Base-by-base conservation (phyloP, 2,797 vertebrate genomes). In the Rhodeus uyekii region DNA sequence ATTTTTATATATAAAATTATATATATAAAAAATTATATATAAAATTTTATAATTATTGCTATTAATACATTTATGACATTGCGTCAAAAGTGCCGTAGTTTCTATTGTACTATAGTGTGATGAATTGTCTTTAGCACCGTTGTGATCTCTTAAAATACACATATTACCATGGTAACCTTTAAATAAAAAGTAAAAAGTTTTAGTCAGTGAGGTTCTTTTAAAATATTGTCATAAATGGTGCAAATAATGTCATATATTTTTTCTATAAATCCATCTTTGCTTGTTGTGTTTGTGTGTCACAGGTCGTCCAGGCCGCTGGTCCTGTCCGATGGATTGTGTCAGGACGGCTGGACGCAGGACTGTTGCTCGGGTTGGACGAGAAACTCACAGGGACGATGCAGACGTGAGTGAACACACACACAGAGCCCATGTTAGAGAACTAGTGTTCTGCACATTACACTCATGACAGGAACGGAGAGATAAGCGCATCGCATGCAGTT, bases 251-350 rank as follows among this genome's bases (percentile, higher is more conserved):
- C n/a, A n/a, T n/a, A n/a, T n/a, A n/a, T 22, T 38, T 18, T 2
- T 39, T 29, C 1, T 42, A 8, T 68, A n/a, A 18, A n/a, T 34
- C 0, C 42, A 10, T 6, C 18, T 38, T 61, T 3, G 24, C 44
- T 18, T 46, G 13, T 5, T 71, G 36, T 24, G 81, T 46, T 44
- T 53, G 19, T 82, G 7, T 9, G 85, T 53, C 6, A 60, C 90
- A 97, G 96, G 92, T 94, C 94, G 94, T 87, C 87, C 46, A 89
- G 92, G 73, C 93, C 90, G 39, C 89, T 92, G 7, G 83, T 80
- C 32, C 84, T 90, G 0, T 91, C 96, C 0, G 12, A 89, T 5
- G 96, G 97, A 80, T 90, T 98, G 8, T 98, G 97, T 90, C 95
- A 87, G 19, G 96, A 95, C 38, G 96, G 96, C 13, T 93, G 93